Base-by-base conservation (phyloP, 2,113 vertebrate genomes). In the Dolichotis patagonum region DNA sequence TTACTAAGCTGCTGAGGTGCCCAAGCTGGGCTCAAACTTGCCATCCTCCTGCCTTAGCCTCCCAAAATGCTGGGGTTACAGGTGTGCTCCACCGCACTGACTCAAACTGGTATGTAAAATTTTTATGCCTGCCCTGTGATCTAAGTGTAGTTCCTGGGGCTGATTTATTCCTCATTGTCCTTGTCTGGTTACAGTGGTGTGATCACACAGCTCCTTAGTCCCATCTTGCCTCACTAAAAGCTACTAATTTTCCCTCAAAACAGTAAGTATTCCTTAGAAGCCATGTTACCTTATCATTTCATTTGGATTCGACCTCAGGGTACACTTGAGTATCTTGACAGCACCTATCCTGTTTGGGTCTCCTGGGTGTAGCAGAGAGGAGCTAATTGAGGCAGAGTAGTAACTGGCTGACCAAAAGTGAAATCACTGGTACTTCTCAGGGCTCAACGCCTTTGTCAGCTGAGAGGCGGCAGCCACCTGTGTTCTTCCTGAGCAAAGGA, bases 221-320 rank as follows among this genome's bases (percentile, higher is more conserved):
- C 32, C 35, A 16, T 82, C 9, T 94, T 90, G 10, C 75, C 49
- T 92, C 92, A 92, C 35, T 94, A 84, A 69, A 87, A 43, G 60
- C n/a, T 32, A 41, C 24, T 86, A 5, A 73, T 75, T 92, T 96
- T 67, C 49, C 9, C 1, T 71, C 9, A 54, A 41, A 94, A 96
- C 32, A 38, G 3, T 90, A 1, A 85, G 17, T 95, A 69, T 24
- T 58, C 46, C 58, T 91, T 38, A 90, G 38, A 71, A 95, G 62
- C 69, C 8, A 0, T 62, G 43, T 96, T 83, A 46, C 19, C 2
- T 46, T 73, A 86, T 43, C 46, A 54, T 93, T 95, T 90, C 54
- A 91, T 96, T 77, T 96, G 52, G n/a, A 77, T 67, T 94, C 10
- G 20, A 60, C 30, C 67, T 91, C 16, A 71, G 67, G 73, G 54